Evolutionary conservation across 2,888 invertebrate species (phyloP).

Genomic region (Patella ulyssiponensis): DNA sequence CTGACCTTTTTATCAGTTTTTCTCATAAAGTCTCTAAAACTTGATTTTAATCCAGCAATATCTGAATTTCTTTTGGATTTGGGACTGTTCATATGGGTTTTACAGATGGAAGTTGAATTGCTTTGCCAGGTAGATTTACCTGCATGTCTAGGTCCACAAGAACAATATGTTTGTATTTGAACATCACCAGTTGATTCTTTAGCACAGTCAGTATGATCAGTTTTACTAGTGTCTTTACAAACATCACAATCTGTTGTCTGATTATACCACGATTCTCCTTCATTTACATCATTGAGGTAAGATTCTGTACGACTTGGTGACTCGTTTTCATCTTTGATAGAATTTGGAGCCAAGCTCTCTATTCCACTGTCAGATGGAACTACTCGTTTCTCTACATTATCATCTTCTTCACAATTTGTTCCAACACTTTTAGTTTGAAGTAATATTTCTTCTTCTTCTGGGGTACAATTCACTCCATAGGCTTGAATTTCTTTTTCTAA

Average conservation of each 20-base stretch:
- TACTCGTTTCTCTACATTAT: slow-evolving; percentile 35
- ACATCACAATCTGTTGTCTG: slow-evolving; percentile 29
- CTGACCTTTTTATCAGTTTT: slow-evolving; percentile 45
- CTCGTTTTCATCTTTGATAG: slow-evolving; percentile 29
- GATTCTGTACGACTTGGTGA: slow-evolving; percentile 9
- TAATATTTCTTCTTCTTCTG: neutral
- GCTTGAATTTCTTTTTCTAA: neutral
- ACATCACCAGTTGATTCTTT: slow-evolving; percentile 5
- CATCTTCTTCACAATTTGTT: slow-evolving; percentile 2
- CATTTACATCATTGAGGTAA: slow-evolving; percentile 23
- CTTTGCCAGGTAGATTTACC: slow-evolving; percentile 10
- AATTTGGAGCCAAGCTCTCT: slow-evolving; percentile 42
- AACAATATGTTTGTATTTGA: slow-evolving; percentile 32
- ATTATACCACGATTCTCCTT: slow-evolving; percentile 24
- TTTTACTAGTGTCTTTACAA: slow-evolving; percentile 22
- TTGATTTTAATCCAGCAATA: slow-evolving; percentile 48
- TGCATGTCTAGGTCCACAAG: slow-evolving; percentile 35
- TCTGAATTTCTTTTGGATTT: slow-evolving; percentile 51
- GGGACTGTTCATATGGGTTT: slow-evolving; percentile 27
- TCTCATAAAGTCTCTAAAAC: slow-evolving; percentile 40
- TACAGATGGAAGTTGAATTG: neutral
- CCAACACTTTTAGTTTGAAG: neutral
- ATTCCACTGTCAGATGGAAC: slow-evolving; percentile 61
- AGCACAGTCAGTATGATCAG: slow-evolving; percentile 19
- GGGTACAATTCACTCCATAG: neutral